phyloP scores from a whole-genome alignment of 2,797 vertebrate genomes.

The Thunnus albacares region DNA sequence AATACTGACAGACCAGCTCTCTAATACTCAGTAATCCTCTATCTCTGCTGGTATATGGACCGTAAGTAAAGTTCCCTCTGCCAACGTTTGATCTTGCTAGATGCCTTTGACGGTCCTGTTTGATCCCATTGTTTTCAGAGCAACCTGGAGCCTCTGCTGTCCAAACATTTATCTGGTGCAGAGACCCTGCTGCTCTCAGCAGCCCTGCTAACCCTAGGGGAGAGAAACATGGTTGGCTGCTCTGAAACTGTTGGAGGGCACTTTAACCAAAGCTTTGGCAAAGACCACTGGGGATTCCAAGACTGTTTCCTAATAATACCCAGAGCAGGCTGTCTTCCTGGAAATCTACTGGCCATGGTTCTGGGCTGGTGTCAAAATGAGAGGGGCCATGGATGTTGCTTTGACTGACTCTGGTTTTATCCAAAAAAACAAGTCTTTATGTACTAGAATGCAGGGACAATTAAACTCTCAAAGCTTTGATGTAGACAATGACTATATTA shows the following conservation, averaged over 20 bases:
- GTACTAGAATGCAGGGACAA: neutral
- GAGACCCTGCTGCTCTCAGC: conserved; percentile 48
- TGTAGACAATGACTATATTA: conserved; percentile 22
- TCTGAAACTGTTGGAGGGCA: conserved; percentile 27
- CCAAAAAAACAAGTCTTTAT: neutral
- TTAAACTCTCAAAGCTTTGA: neutral
- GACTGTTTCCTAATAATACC: conserved; percentile 44
- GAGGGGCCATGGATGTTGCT: conserved; percentile 23
- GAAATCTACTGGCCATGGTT: conserved; percentile 35
- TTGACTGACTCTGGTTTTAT: conserved; percentile 19
- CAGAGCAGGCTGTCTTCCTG: conserved; percentile 35
- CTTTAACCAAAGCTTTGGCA: conserved; percentile 52
- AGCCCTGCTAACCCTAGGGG: conserved; percentile 14
- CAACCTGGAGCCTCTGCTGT: conserved; percentile 58
- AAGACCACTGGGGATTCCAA: conserved; percentile 16
- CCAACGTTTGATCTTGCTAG: conserved; percentile 44
- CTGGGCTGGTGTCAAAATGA: conserved; percentile 10
- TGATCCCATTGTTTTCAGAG: conserved; percentile 66
- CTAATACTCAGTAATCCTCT: conserved; percentile 39
- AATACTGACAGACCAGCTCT: conserved; percentile 16
- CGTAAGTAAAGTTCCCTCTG: conserved; percentile 33
- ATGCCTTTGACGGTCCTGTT: conserved; percentile 51
- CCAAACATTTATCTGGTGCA: conserved; percentile 63
- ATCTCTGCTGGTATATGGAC: conserved; percentile 25
- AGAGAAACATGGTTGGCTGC: conserved; percentile 20